phyloP scores from a whole-genome alignment of 2,113 vertebrate genomes.

The Paramormyrops kingsleyae region DNA sequence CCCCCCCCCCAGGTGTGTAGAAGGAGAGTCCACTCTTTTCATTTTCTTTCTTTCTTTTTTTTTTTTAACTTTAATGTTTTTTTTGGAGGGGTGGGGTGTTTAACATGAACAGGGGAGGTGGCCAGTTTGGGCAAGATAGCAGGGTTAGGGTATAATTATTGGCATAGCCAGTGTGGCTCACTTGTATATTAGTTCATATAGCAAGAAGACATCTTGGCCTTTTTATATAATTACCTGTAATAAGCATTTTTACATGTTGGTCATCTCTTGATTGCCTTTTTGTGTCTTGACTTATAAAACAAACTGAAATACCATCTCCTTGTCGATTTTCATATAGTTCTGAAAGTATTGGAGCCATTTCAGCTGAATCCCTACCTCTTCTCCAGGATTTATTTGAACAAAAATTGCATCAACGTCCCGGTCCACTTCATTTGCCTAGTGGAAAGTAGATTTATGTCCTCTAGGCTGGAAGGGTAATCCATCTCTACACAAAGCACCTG shows the following conservation, averaged over 20 bases:
- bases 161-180: constrained; percentile 48
- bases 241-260: constrained; percentile 66
- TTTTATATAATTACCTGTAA: constrained; percentile 70
- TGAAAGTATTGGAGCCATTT: constrained; percentile 25
- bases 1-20: constrained; percentile 37
- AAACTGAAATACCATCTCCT: constrained; percentile 57
- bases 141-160: constrained; percentile 30
- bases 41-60: constrained; percentile 28
- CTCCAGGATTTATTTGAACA: neutral
- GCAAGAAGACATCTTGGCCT: constrained; percentile 58
- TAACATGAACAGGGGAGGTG: constrained; percentile 35
- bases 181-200: constrained; percentile 66
- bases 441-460: neutral
- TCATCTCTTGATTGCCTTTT: constrained; percentile 67
- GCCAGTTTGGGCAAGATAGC: constrained; percentile 26
- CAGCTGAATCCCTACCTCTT: neutral
- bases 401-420: neutral
- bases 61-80: constrained; percentile 43
- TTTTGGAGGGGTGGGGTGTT: constrained; percentile 46
- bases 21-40: constrained; percentile 48
- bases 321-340: constrained; percentile 46
- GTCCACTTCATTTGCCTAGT: neutral
- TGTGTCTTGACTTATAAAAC: constrained; percentile 67
- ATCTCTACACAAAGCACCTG: neutral
- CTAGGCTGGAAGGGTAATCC: neutral